Percentiles rank a stretch among this genome's conserved stretches.
phyloP scores from a whole-genome alignment of 2,113 vertebrate species.

The Regulus satrapa region DNA sequence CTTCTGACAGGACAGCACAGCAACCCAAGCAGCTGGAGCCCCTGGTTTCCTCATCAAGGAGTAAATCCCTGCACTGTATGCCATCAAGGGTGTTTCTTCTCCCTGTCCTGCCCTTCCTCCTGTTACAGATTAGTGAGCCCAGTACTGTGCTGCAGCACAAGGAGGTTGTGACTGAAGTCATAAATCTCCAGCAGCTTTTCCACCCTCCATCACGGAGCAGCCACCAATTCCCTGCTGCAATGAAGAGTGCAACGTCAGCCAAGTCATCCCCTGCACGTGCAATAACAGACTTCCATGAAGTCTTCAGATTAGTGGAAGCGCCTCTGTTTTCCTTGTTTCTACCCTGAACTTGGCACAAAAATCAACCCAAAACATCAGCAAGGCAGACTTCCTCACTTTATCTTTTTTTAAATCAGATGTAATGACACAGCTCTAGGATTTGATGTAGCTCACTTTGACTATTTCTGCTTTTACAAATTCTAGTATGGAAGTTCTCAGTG shows the following conservation, averaged over 20 bases:
- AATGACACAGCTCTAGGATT: not conserved
- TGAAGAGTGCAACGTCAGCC: not conserved
- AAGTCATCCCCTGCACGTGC: not conserved
- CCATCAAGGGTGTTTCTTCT: not conserved
- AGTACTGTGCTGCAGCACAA: not conserved
- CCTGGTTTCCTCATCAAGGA: not conserved
- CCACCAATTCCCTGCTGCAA: not conserved
- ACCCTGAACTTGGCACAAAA: not conserved
- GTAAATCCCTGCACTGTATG: not conserved
- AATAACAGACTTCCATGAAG: not conserved
- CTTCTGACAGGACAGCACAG: not conserved
- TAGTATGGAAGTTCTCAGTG: not conserved
- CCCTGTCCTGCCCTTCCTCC: not conserved
- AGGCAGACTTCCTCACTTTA: not conserved
- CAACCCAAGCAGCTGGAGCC: not conserved
- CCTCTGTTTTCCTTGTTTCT: not conserved
- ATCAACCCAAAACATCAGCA: not conserved
- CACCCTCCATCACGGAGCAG: fast-evolving
- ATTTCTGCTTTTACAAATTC: not conserved
- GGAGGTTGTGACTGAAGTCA: not conserved
- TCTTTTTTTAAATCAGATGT: not conserved
- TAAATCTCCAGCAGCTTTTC: not conserved
- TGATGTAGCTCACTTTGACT: not conserved
- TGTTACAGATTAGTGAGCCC: not conserved
- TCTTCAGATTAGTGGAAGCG: not conserved